These are phyloP conservation scores for Amyelois transitella DNA, from an alignment of 1,140 invertebrate genomes.

Conservation along the genomic window DNA sequence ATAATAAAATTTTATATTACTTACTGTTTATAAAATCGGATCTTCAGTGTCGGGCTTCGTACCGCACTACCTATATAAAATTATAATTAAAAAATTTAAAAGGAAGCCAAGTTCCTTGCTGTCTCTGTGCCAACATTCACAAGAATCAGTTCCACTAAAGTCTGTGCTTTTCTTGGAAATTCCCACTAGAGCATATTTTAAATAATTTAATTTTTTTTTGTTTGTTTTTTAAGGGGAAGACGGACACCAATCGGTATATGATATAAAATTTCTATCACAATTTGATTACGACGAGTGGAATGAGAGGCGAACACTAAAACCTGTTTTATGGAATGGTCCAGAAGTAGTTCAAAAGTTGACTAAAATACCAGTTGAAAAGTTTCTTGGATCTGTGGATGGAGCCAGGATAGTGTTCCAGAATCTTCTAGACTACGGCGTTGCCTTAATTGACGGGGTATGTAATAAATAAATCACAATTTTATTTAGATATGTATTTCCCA, in stretches of 20 bases:
- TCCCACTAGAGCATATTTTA: not conserved
- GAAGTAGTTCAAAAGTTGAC: slow-evolving; percentile 39
- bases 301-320: slow-evolving; percentile 25
- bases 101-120: not conserved
- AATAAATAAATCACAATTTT: slow-evolving; percentile 11
- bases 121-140: not conserved
- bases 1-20: no score
- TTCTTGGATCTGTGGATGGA: slow-evolving; percentile 45
- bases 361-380: slow-evolving; percentile 42
- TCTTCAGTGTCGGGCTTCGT: not conserved
- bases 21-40: no score
- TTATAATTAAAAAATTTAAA: not conserved
- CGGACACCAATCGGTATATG: slow-evolving; percentile 58
- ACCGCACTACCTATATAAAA: not conserved
- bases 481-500: not conserved
- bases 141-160: slow-evolving; percentile 5
- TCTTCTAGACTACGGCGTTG: slow-evolving; percentile 66
- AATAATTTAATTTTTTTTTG: no score
- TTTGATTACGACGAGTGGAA: slow-evolving; percentile 50
- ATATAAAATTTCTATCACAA: slow-evolving; percentile 51
- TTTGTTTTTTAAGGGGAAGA: slow-evolving; percentile 60
- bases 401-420: slow-evolving; percentile 54
- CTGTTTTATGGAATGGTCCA: slow-evolving; percentile 47
- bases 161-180: no score
- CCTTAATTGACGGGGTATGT: slow-evolving; percentile 63